These are phyloP conservation scores for Caenorhabditis zanzibari DNA, from an alignment of 2,888 invertebrate species.

Conservation along the genomic window DNA sequence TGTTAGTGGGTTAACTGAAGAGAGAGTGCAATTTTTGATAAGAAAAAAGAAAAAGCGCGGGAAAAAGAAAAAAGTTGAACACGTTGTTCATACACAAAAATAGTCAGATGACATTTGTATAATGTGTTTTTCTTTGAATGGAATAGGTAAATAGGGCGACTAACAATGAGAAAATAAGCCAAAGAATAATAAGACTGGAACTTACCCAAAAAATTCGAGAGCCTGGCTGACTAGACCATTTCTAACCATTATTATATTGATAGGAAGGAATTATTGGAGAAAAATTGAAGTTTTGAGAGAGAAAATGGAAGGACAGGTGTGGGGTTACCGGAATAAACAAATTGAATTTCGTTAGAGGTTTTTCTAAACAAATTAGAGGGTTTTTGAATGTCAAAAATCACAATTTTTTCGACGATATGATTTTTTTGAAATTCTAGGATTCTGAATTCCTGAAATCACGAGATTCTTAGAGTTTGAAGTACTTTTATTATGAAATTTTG, in stretches of 20 bases:
- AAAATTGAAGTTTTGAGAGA: neutral
- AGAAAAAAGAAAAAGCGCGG: conserved; percentile 4
- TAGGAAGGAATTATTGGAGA: neutral
- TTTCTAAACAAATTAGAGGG: neutral
- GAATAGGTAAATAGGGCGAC: conserved; percentile 20
- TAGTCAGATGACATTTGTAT: conserved; percentile 21
- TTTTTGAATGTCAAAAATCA: neutral
- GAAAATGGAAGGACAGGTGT: neutral
- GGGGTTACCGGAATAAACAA: neutral
- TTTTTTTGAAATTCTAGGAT: too few relatives aligned
- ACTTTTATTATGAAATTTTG: too few relatives aligned
- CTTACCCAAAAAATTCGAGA: conserved; percentile 46
- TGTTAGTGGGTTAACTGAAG: neutral
- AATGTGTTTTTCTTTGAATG: conserved; percentile 13
- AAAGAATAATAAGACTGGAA: neutral
- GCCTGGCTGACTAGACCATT: conserved; percentile 17
- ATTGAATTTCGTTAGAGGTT: neutral
- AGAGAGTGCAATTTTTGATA: conserved; percentile 5
- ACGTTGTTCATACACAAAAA: neutral
- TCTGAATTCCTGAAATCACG: neutral
- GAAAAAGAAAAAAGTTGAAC: neutral
- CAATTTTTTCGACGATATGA: neutral
- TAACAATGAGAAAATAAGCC: neutral
- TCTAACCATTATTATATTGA: neutral
- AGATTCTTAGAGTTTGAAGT: too few relatives aligned